Conservation (phyloP, 2,113 vertebrate species). For the Mustela nigripes region DNA sequence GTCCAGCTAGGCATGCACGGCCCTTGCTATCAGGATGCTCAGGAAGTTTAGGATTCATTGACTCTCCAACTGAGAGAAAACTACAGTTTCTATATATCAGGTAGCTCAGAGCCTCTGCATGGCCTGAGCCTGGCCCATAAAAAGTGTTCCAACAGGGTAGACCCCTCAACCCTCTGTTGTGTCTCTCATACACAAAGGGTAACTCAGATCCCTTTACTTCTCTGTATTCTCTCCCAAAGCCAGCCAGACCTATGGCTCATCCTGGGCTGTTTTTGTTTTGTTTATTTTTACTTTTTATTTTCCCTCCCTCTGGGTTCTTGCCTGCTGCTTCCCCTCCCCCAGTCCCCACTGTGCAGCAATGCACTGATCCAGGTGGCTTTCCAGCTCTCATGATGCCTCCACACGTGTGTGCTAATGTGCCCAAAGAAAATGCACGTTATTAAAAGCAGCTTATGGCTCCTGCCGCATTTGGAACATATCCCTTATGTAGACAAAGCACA, state of each 20-base stretch:
- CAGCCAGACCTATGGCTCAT: background rate
- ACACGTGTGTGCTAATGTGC: background rate
- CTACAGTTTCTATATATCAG: background rate
- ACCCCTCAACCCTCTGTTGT: rapidly evolving
- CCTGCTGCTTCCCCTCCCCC: rapidly evolving
- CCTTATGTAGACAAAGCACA: conserved; percentile 18
- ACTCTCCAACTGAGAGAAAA: rapidly evolving
- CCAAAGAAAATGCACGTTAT: background rate
- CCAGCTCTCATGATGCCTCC: background rate
- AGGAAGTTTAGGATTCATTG: too few relatives aligned
- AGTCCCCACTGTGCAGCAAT: background rate
- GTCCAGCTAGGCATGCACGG: too few relatives aligned
- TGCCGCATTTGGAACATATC: background rate
- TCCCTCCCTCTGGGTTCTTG: background rate
- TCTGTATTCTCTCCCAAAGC: background rate
- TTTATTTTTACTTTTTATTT: too few relatives aligned
- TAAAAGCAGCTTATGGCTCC: background rate
- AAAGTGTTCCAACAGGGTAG: background rate
- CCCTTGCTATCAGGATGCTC: background rate
- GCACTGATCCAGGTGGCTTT: background rate
- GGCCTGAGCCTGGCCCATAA: too few relatives aligned
- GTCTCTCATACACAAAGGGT: background rate
- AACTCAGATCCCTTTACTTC: background rate
- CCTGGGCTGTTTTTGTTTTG: background rate
- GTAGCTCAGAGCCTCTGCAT: background rate